Base-by-base conservation (phyloP, 2,888 invertebrate species). In the Agrilus cyanescens region DNA sequence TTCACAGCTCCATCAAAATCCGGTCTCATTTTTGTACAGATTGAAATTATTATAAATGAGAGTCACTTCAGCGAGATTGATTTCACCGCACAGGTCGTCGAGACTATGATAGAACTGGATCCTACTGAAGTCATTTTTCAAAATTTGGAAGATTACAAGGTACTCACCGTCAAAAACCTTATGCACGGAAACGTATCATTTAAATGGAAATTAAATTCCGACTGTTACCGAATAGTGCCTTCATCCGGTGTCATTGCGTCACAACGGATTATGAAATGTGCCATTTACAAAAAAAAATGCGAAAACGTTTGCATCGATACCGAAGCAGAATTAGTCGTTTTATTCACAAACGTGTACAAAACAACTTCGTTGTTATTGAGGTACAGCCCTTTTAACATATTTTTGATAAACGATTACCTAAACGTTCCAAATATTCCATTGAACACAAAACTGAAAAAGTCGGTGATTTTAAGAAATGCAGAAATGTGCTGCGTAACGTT, bases 221-320 rank as follows among this genome's bases (percentile, higher is more conserved):
- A 69, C 37, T 69, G 72, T 38, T 64, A 75, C 49, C 61, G 46
- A 43, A 63, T 79, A 38, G 62, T 69, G 50, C 79, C 79, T 1
- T 61, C 62, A 55, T 56, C 47, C 45, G 79, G 78, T 18, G 61
- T 53, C 1, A 70, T 78, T 42, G 62, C 71, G 10, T 70, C 73
- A 12, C 71, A 4, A 3, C 25, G 25, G 2, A 25, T 10, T 25
- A 10, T 25, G 10, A 25, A 25, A 10, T 25, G 25, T 25, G 25
- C 25, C 2, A 25, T 25, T 25, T 25, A 25, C 25, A 25, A 25
- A 4, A 25, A 25, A 25, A 25, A 25, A 10, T 25, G 25, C 10
- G 20, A 20, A 20, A 20, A 20, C 20, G 10, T 25, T 4, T 25
- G 25, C 10, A 25, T 25, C 25, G 25, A 25, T 10, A 10, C 25